Base-by-base conservation (phyloP, 2,888 invertebrate genomes). In the Conistra vaccinii region DNA sequence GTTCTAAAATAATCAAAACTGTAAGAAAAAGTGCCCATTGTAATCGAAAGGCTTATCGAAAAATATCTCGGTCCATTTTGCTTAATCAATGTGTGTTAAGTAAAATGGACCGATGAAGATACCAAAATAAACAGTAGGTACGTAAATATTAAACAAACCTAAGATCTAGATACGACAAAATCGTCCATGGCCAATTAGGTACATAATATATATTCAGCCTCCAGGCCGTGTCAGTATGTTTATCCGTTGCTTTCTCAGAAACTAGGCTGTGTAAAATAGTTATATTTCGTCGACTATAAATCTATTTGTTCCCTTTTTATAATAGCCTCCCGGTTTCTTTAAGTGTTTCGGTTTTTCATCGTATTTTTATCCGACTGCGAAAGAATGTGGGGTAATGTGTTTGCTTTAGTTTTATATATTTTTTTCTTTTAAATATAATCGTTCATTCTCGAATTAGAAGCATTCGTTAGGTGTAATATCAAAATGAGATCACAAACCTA, bases 311-410 rank as follows among this genome's bases (percentile, higher is more conserved):
- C 82, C 55, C 23, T 74, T 85, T 70, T 32, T 68, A 29, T 69
- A 76, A 69, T 74, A 60, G n/a, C 61, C 73, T 69, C 45, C 62
- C 35, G 12, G 53, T 55, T 45, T 72, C 35, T 51, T 73, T 78
- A 67, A 72, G 77, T 55, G 63, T 61, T 82, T 74, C 20, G 55
- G 85, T 78, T 88, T 83, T 85, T 81, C 80, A 78, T 78, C 20
- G 62, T 87, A 84, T 88, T 84, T 87, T 81, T 82, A 78, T 77
- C 75, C 81, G 69, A 79, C 76, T 75, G 62, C 66, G 32, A 60
- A 53, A 75, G 61, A 80, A 87, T 73, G 69, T 73, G 60, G 83
- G 85, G 71, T 85, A 81, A 87, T 84, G 85, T 80, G 65, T 88
- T 85, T 75, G 42, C 35, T 60, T 51, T 23, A 51, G 42, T 35